Percentiles rank a stretch among this genome's conserved stretches.
Evolutionary conservation across 2,797 vertebrate genomes (phyloP).

Genomic region (Neostethus bicornis): DNA sequence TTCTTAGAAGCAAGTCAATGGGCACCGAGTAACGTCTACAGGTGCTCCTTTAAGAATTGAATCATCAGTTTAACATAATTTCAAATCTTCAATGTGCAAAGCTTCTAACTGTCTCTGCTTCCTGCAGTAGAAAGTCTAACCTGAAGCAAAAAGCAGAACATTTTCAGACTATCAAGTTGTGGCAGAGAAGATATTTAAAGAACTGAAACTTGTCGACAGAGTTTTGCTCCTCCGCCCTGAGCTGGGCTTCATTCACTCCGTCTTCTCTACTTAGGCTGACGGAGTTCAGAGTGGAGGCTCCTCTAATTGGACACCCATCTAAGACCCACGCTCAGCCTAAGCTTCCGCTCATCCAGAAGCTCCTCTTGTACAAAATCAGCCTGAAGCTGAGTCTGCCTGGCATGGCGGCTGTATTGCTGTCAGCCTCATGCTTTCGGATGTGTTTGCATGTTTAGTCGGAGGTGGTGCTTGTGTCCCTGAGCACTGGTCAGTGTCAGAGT

Average conservation of each 20-base stretch:
- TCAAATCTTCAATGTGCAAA: slow-evolving; percentile 30
- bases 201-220: slow-evolving; percentile 19
- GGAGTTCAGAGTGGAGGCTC: slow-evolving; percentile 65
- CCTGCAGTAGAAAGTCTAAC: slow-evolving; percentile 39
- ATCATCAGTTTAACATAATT: slow-evolving; percentile 30
- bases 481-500: slow-evolving; percentile 64
- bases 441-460: slow-evolving; percentile 54
- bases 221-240: slow-evolving; percentile 47
- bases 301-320: slow-evolving; percentile 74
- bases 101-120: slow-evolving; percentile 35
- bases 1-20: too few species aligned
- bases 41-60: too few species aligned
- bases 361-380: slow-evolving; percentile 47
- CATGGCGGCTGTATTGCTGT: slow-evolving; percentile 59
- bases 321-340: slow-evolving; percentile 69
- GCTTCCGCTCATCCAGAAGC: slow-evolving; percentile 65
- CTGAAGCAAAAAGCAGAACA: slow-evolving; percentile 10
- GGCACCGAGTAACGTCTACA: too few species aligned
- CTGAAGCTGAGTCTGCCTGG: slow-evolving; percentile 64
- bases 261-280: slow-evolving; percentile 70
- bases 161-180: slow-evolving; percentile 16
- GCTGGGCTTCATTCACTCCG: slow-evolving; percentile 48
- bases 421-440: slow-evolving; percentile 49
- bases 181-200: slow-evolving; percentile 8
- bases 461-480: slow-evolving; percentile 59